Evolutionary conservation across 1,140 invertebrate genomes (phyloP), one percentile per base, ranked within the genome.

Genomic region (Drosophila ficusphila): DNA sequence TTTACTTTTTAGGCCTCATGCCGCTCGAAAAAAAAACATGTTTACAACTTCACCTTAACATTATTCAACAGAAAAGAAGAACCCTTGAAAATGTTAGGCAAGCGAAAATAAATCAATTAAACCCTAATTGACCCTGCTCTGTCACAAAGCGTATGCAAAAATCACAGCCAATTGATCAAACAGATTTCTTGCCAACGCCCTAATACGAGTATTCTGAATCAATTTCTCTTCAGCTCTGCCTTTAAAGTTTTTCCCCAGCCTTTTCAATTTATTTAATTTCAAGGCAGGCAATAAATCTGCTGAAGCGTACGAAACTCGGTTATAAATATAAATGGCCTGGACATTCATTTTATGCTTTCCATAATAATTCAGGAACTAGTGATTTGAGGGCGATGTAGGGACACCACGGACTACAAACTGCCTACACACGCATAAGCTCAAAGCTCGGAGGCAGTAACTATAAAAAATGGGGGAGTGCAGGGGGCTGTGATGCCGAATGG

Each of bases 361-460:
- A 85, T 86, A 85, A 85, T 85, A 86, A 86, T 85, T 88, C 82
- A 76, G 72, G 79, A 81, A 81, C 77, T 81, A 85, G 82, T 81
- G 81, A 85, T 85, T 85, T 85, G 81, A 67, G 56, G 52, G 48
- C 65, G 33, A 62, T 57, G 56, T 67, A 67, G 62, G 62, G 27
- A 65, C 62, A 44, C 60, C 29, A 42, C 39, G 60, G 54, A 34
- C 56, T 64, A 64, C 60, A 86, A 86, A 77, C 81, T 69, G 81
- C 76, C 81, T 70, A 69, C 81, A 85, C 76, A 88, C 76, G 76
- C 82, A 79, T 81, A 69, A 86, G 79, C 67, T 38, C 25, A 11
- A 23, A 16, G 49, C 52, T 61, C 44, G n/a, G 33, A 23, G 79
- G 53, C 58, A 62, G 69, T 39, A 77, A 75, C 70, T 76, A 83